Conservation (phyloP, 2,797 vertebrate species). For the Megaceryle alcyon region DNA sequence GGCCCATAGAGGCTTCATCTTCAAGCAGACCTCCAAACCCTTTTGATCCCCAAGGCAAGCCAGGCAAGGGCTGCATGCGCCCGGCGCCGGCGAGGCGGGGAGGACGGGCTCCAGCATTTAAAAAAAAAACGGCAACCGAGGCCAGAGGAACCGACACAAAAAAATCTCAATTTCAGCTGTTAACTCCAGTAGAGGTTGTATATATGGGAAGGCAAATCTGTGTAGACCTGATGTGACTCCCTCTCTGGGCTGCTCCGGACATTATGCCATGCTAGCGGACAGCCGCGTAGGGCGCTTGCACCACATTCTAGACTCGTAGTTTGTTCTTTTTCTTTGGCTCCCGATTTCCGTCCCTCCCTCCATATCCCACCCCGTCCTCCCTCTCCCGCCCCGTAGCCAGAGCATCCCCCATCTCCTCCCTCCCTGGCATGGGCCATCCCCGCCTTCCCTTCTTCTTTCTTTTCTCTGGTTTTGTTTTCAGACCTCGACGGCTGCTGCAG, state of each 20-base stretch:
- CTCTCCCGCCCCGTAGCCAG: conserved; percentile 57
- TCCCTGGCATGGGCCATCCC: conserved; percentile 48
- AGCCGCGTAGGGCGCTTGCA: conserved; percentile 73
- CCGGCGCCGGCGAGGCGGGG: conserved; percentile 71
- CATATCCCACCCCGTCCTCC: conserved; percentile 45
- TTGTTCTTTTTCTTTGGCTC: conserved; percentile 72
- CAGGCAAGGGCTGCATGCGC: conserved; percentile 78
- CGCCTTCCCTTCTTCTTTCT: conserved; percentile 64
- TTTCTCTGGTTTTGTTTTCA: conserved; percentile 65
- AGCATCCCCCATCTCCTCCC: conserved; percentile 45
- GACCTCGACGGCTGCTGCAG: conserved; percentile 55
- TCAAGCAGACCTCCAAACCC: conserved; percentile 86
- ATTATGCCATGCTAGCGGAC: conserved; percentile 75
- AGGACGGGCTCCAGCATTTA: conserved; percentile 72
- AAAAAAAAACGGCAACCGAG: conserved; percentile 62
- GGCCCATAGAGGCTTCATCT: conserved; percentile 85
- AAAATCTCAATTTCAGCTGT: conserved; percentile 76
- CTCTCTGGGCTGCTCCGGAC: conserved; percentile 76
- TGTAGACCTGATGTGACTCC: conserved; percentile 78
- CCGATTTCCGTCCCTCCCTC: conserved; percentile 62
- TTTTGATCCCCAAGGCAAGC: conserved; percentile 83
- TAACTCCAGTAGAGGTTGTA: conserved; percentile 77
- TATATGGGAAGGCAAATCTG: conserved; percentile 78
- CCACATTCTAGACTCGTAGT: conserved; percentile 75
- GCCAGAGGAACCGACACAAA: conserved; percentile 73